phyloP scores from a whole-genome alignment of 1,140 invertebrate species.

The Macrosteles quadrilineatus region DNA sequence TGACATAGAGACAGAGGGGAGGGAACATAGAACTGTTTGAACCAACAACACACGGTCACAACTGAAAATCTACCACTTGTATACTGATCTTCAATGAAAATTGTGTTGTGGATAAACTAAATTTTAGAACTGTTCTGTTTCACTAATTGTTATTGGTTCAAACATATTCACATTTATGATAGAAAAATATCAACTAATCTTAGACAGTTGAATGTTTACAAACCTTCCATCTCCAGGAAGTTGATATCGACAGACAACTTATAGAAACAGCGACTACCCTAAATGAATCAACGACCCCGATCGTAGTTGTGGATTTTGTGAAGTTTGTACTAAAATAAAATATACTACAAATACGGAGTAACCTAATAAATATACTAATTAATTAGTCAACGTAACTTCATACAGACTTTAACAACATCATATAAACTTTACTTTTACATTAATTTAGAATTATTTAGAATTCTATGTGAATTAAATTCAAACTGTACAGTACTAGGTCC shows the following conservation, averaged over 20 bases:
- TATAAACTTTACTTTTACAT: slow-evolving; percentile 26
- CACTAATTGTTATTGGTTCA: slow-evolving; percentile 14
- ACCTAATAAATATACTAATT: slow-evolving; percentile 1
- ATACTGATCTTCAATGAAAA: too few species aligned
- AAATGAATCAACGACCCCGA: not conserved
- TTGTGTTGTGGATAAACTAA: too few species aligned
- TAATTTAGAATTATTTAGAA: slow-evolving; percentile 25
- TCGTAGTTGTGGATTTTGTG: slow-evolving; percentile 20
- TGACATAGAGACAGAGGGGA: slow-evolving; percentile 14
- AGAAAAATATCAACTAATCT: not conserved
- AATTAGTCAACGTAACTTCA: not conserved
- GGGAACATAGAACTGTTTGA: slow-evolving; percentile 12
- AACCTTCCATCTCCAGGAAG: not conserved
- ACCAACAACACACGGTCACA: slow-evolving; percentile 5
- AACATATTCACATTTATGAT: slow-evolving; percentile 10
- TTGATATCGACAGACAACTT: not conserved
- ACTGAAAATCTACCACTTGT: too few species aligned
- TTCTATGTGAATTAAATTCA: slow-evolving; percentile 22
- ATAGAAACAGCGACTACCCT: not conserved
- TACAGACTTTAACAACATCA: slow-evolving; percentile 16
- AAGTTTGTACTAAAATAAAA: slow-evolving; percentile 25
- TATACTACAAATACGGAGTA: not conserved
- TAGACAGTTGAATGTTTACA: not conserved
- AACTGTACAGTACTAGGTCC: not conserved
- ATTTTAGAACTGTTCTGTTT: too few species aligned